Evolutionary conservation across 2,888 invertebrate genomes (phyloP), one percentile per base, ranked within the genome.

Genomic region (Celastrina argiolus): DNA sequence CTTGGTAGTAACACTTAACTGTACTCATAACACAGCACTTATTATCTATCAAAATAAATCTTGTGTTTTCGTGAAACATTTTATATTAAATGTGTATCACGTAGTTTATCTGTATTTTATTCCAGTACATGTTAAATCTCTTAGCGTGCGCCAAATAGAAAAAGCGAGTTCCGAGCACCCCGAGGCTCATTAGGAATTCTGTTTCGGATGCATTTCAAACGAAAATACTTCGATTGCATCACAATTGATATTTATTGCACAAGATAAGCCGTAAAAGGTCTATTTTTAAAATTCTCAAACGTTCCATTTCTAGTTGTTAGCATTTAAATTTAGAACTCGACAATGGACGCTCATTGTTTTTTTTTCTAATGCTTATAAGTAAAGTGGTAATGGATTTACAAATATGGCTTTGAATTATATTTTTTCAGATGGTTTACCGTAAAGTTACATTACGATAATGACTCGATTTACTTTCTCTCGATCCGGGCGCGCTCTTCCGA

Each of bases 161-260:
- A 28, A 58, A 65, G 65, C 65, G 16, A 36, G 58, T 51, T 34
- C 51, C 51, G 51, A 34, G 64, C 39, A 58, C 64, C 51, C 51
- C 51, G 51, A 34, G 64, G 28, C 65, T 65, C 58, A 65, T 65
- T 58, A 58, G 58, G 42, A 58, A 65, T 65, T 65, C 65, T 31
- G 28, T 65, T 65, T 65, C 61, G 7, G 36, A 12, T 61, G 61
- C 61, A 61, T 61, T 39, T 61, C 36, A 36, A 61, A 61, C 34
- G 61, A 36, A 61, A 61, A 61, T 39, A 61, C 61, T 61, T 61
- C 61, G 61, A 61, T 61, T 61, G 61, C 61, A 61, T 61, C 61
- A 61, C 61, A 61, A 61, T 61, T 61, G 61, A 61, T 61, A 61
- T 61, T 36, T 61, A 61, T 61, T 61, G 61, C 39, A 31, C 39